Percentiles rank a stretch among this genome's conserved stretches.
Conservation (phyloP, 2,797 vertebrate species). For the Natrix natrix region DNA sequence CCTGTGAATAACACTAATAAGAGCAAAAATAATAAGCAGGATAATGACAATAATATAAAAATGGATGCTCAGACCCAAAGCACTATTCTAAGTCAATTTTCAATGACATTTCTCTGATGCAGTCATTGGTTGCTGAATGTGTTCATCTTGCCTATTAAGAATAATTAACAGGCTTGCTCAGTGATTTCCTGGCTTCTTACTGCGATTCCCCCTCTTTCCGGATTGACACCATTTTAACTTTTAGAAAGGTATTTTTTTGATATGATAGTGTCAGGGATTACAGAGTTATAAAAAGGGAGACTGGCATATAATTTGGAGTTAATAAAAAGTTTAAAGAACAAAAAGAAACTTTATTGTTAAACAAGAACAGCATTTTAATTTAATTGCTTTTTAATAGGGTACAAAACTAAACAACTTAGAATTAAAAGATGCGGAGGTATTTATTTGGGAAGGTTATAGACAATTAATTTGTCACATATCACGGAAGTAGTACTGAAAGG, state of each 20-base stretch:
- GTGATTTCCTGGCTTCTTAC: slow-evolving; percentile 76
- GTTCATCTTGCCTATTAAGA: slow-evolving; percentile 81
- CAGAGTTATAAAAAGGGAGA: neutral
- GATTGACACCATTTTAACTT: slow-evolving; percentile 74
- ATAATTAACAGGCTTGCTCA: slow-evolving; percentile 79
- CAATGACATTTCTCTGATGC: slow-evolving; percentile 79
- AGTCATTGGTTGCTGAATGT: slow-evolving; percentile 82
- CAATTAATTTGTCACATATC: slow-evolving; percentile 48
- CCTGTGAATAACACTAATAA: slow-evolving; percentile 68
- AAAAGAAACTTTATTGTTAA: slow-evolving; percentile 74
- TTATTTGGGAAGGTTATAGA: slow-evolving; percentile 52
- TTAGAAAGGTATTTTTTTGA: slow-evolving; percentile 73
- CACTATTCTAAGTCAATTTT: slow-evolving; percentile 75
- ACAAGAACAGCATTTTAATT: slow-evolving; percentile 64
- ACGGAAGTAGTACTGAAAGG: slow-evolving; percentile 53
- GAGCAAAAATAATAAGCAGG: slow-evolving; percentile 69
- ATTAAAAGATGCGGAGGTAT: slow-evolving; percentile 57
- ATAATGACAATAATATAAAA: slow-evolving; percentile 71
- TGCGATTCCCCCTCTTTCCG: slow-evolving; percentile 59
- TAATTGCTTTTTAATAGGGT: slow-evolving; percentile 62
- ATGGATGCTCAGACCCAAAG: slow-evolving; percentile 72
- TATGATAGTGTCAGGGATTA: slow-evolving; percentile 63
- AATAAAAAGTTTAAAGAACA: slow-evolving; percentile 69
- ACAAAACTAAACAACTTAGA: slow-evolving; percentile 58
- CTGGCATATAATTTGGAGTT: slow-evolving; percentile 71